phyloP scores from a whole-genome alignment of 1,140 invertebrate species.

The Papilio aristodemus region DNA sequence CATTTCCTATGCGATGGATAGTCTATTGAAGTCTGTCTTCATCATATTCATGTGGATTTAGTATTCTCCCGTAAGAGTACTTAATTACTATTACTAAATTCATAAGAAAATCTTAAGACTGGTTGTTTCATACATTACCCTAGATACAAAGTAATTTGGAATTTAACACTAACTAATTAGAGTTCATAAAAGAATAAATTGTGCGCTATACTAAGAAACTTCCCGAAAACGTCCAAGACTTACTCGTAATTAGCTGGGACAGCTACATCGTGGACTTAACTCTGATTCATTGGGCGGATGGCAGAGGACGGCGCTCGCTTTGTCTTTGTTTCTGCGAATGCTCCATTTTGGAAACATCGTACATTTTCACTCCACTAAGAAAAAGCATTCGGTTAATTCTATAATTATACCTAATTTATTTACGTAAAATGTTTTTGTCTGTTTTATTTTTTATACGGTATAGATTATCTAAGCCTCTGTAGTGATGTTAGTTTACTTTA shows the following conservation, averaged over 20 bases:
- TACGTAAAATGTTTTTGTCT: not conserved
- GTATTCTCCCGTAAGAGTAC: too few species aligned
- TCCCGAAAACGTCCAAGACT: not conserved
- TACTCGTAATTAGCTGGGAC: slow-evolving; percentile 22
- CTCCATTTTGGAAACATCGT: slow-evolving; percentile 1
- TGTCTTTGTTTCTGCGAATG: slow-evolving; percentile 18
- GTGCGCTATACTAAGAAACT: not conserved
- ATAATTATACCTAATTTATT: not conserved
- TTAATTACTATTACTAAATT: too few species aligned
- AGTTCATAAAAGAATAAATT: not conserved
- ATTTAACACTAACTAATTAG: not conserved
- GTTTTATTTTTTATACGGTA: not conserved
- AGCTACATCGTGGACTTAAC: slow-evolving; percentile 20
- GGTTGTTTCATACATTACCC: not conserved
- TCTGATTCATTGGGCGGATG: slow-evolving; percentile 18
- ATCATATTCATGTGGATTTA: too few species aligned
- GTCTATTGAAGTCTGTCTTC: too few species aligned
- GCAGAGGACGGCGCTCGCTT: not conserved
- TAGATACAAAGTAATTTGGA: not conserved
- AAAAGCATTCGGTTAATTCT: slow-evolving; percentile 5
- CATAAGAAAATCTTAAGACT: not conserved
- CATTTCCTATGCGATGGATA: too few species aligned
- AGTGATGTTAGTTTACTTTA: too few species aligned
- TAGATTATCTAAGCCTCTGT: not conserved
- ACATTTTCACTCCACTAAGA: slow-evolving; percentile 4